These are phyloP conservation scores for Eolophus roseicapilla DNA, from an alignment of 2,113 vertebrate genomes.

Conservation along the genomic window DNA sequence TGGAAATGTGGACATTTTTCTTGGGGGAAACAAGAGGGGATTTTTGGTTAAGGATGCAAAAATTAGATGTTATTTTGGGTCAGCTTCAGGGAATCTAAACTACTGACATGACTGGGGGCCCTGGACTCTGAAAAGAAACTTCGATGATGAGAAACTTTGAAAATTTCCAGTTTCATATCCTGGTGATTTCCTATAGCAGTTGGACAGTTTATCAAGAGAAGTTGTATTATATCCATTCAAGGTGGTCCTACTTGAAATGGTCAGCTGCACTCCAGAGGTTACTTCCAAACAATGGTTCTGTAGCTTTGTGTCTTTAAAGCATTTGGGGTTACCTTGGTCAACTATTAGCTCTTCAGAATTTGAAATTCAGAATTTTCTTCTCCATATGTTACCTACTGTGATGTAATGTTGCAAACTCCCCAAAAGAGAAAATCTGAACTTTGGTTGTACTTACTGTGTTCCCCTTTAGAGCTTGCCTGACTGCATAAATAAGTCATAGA, in stretches of 20 bases:
- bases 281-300: not conserved
- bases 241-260: not conserved
- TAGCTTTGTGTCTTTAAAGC: not conserved
- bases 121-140: not conserved
- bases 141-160: not conserved
- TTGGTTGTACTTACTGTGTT: not conserved
- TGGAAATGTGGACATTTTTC: not conserved
- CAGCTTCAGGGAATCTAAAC: not conserved
- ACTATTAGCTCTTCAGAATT: not conserved
- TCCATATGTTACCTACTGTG: not conserved
- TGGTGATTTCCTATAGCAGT: not conserved
- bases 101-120: not conserved
- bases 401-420: not conserved
- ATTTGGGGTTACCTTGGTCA: not conserved
- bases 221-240: not conserved
- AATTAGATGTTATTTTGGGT: not conserved
- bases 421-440: not conserved
- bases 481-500: not conserved
- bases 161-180: not conserved
- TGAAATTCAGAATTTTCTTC: not conserved
- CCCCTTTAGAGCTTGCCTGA: not conserved
- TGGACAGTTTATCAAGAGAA: not conserved
- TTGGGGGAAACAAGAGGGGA: accelerated
- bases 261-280: not conserved
- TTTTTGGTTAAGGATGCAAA: not conserved